These are phyloP conservation scores for Apteryx owenii DNA, from an alignment of 2,113 vertebrate species.

Conservation along the genomic window DNA sequence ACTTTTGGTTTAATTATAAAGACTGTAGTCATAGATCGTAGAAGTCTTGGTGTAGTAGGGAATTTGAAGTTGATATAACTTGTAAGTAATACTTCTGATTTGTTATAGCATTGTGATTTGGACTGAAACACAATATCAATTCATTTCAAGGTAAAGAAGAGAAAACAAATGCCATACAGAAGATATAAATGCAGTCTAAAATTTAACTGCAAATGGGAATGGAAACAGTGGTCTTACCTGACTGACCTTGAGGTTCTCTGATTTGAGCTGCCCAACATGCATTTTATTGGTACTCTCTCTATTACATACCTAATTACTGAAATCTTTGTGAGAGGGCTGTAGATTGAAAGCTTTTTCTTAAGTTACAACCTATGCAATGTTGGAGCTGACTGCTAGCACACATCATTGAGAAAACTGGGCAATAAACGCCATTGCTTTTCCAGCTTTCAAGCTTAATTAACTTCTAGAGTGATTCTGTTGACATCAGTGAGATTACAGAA, in stretches of 20 bases:
- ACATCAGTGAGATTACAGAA: background rate
- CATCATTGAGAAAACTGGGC: background rate
- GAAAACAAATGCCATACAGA: background rate
- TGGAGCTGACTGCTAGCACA: background rate
- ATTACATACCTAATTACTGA: background rate
- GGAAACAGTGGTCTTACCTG: background rate
- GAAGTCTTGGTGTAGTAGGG: background rate
- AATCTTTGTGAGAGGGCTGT: background rate
- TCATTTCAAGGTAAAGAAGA: background rate
- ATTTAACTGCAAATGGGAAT: background rate
- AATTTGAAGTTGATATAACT: background rate
- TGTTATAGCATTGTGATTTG: background rate
- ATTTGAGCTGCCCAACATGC: background rate
- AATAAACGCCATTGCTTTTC: background rate
- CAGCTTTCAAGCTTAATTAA: background rate
- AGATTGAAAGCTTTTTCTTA: background rate
- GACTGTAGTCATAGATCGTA: background rate
- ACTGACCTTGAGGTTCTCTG: background rate
- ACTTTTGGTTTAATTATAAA: background rate
- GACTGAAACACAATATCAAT: background rate
- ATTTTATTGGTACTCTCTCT: background rate
- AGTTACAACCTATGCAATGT: background rate
- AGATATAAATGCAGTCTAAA: background rate
- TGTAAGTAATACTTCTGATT: background rate
- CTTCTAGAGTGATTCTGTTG: background rate